Base-by-base conservation (phyloP, 2,113 vertebrate species). In the Strix aluco region DNA sequence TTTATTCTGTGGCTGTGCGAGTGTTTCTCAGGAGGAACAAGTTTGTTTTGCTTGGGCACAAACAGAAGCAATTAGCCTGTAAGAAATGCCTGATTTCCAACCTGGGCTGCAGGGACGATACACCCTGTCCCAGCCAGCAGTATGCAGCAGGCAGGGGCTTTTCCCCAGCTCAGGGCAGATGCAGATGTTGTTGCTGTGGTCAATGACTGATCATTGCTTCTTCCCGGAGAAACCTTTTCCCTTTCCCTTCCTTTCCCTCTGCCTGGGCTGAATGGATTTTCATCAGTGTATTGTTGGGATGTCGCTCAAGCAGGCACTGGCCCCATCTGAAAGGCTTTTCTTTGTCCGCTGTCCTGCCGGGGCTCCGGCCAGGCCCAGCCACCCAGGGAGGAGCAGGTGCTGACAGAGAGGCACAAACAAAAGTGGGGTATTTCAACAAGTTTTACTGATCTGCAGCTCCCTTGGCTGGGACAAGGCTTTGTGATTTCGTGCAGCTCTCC, bases 371-470 rank as follows among this genome's bases (percentile, higher is more conserved):
- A 81, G 78, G 57, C 75, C 86, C 79, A 92, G 79, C 92, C 96
- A 93, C 92, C 94, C 96, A 92, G 81, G 82, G 69, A 96, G 96
- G 82, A 90, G 94, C 86, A 94, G 89, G 93, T 93, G 92, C 81
- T 95, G 81, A 44, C 72, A 91, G 51, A n/a, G 79, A 79, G 70
- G 58, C 18, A 4, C 81, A 87, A 57, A 97, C 92, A 97, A 97
- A 97, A 94, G 84, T 21, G 2, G 47, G 27, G 7, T 42, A 32
- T 87, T 95, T 67, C 42, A 46, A 66, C 22, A 29, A 51, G 72
- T 40, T 88, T 94, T 89, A 47, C 81, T 81, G 30, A 77, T 84
- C 57, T 92, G 34, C 66, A 71, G 90, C 85, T 94, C 79, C 21
- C 46, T 66, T 88, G 65, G 46, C 90, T 69, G 67, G 66, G 57